phyloP scores from a whole-genome alignment of 2,888 invertebrate genomes.

The Ceratothoa steindachneri region DNA sequence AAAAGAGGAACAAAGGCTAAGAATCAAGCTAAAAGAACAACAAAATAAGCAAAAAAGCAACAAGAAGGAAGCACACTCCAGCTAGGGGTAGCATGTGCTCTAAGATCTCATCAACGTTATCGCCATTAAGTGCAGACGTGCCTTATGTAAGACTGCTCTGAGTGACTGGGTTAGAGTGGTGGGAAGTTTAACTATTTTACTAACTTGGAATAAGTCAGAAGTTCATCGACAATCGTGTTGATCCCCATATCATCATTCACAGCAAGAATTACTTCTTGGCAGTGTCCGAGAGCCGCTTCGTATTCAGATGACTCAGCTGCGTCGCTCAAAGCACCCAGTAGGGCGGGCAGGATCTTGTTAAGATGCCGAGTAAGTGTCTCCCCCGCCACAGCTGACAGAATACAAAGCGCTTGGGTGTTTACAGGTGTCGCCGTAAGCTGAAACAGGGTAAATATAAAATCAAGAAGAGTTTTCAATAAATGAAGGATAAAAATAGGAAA shows the following conservation, averaged over 20 bases:
- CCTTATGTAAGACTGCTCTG: too few species aligned
- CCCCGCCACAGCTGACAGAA: conserved; percentile 89
- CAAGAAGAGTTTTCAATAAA: too few species aligned
- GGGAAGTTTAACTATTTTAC: too few species aligned
- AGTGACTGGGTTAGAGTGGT: too few species aligned
- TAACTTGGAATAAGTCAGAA: conserved; percentile 68
- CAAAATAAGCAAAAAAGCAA: too few species aligned
- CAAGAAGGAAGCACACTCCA: too few species aligned
- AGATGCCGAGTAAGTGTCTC: conserved; percentile 86
- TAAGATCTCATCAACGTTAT: too few species aligned
- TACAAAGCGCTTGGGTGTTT: conserved; percentile 88
- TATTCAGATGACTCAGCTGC: conserved; percentile 66
- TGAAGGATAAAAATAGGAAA: too few species aligned
- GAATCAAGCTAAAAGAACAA: too few species aligned
- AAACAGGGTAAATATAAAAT: not conserved
- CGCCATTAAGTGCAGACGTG: too few species aligned
- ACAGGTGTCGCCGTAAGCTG: conserved; percentile 83
- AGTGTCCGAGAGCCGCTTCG: conserved; percentile 68
- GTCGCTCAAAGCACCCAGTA: conserved; percentile 69
- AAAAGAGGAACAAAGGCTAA: too few species aligned
- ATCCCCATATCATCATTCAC: conserved; percentile 82
- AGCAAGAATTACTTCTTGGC: conserved; percentile 86
- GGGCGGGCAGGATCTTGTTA: conserved; percentile 84
- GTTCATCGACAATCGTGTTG: conserved; percentile 77
- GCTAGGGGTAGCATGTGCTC: too few species aligned